These are phyloP conservation scores for Pyrocoelia pectoralis DNA, from an alignment of 2,888 invertebrate species.

Conservation along the genomic window DNA sequence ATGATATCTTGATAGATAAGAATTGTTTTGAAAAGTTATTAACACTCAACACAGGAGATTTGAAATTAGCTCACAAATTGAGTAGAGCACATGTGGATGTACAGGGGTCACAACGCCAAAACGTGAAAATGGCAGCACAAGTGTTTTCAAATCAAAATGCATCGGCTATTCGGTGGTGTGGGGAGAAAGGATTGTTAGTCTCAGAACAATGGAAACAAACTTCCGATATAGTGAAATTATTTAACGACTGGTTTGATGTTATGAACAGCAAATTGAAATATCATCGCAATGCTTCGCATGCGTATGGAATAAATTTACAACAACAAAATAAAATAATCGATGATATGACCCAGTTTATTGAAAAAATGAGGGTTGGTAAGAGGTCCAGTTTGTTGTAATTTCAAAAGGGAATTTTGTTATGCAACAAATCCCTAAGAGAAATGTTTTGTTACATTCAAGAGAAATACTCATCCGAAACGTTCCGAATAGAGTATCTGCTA, in stretches of 20 bases:
- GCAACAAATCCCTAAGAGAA: slow-evolving; percentile 17
- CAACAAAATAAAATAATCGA: slow-evolving; percentile 37
- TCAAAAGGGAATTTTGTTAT: slow-evolving; percentile 35
- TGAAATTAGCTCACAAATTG: slow-evolving; percentile 39
- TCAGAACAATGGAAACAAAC: slow-evolving; percentile 9
- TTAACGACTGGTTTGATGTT: slow-evolving; percentile 45
- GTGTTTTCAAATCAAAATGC: slow-evolving; percentile 21
- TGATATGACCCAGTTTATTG: slow-evolving; percentile 31
- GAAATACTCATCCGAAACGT: neutral
- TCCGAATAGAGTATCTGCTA: neutral
- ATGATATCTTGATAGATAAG: slow-evolving; percentile 19
- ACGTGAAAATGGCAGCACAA: slow-evolving; percentile 37
- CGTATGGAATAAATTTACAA: slow-evolving; percentile 38
- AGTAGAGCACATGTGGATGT: slow-evolving; percentile 39
- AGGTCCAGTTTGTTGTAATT: slow-evolving; percentile 38
- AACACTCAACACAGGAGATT: slow-evolving; percentile 31
- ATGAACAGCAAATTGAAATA: slow-evolving; percentile 39
- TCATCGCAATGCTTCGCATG: slow-evolving; percentile 32
- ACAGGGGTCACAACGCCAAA: slow-evolving; percentile 38
- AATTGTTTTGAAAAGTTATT: slow-evolving; percentile 29
- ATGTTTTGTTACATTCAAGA: neutral
- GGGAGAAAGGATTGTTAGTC: slow-evolving; percentile 15
- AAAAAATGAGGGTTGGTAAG: slow-evolving; percentile 37
- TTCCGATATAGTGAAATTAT: slow-evolving; percentile 15
- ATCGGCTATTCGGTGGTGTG: slow-evolving; percentile 32